A percentile compares a stretch with the other conserved stretches of the same genome.
Evolutionary conservation across 2,888 invertebrate species (phyloP).

Genomic region (Platerodrilus igneus): DNA sequence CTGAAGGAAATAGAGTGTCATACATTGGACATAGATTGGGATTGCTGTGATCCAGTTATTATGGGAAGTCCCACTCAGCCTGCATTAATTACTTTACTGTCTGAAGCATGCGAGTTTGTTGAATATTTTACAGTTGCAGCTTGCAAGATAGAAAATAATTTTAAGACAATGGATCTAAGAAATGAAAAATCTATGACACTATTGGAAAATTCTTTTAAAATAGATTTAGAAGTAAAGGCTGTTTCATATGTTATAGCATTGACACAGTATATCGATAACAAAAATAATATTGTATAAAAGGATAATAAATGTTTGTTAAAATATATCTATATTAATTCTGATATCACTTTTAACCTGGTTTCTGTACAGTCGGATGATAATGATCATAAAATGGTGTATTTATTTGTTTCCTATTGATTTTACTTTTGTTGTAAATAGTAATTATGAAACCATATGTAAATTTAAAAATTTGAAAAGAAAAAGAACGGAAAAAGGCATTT

Average conservation of each 20-base stretch:
- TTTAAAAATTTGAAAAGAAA: no score
- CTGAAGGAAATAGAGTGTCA: no score
- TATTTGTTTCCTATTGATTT: no score
- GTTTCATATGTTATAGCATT: constrained; percentile 36
- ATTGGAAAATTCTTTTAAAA: constrained; percentile 35
- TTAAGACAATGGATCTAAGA: constrained; percentile 34
- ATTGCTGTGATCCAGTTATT: constrained; percentile 31
- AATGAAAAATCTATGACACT: constrained; percentile 32
- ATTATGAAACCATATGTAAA: no score
- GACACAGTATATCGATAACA: constrained; percentile 41
- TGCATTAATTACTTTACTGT: constrained; percentile 36
- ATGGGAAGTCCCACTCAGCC: constrained; percentile 42
- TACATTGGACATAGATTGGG: constrained; percentile 40
- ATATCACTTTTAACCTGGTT: constrained; percentile 6
- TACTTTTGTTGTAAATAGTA: no score
- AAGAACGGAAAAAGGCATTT: no score
- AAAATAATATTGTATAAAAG: constrained; percentile 30
- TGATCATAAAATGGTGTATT: no score
- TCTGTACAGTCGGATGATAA: no score
- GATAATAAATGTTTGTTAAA: no score
- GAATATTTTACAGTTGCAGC: constrained; percentile 33
- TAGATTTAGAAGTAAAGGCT: constrained; percentile 32
- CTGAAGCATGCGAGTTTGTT: constrained; percentile 36
- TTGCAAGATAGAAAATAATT: constrained; percentile 33
- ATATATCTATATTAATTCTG: no score